A percentile compares a stretch with the other conserved stretches of the same genome.
phyloP scores from a whole-genome alignment of 2,113 vertebrate species.

The Typhlomys cinereus region DNA sequence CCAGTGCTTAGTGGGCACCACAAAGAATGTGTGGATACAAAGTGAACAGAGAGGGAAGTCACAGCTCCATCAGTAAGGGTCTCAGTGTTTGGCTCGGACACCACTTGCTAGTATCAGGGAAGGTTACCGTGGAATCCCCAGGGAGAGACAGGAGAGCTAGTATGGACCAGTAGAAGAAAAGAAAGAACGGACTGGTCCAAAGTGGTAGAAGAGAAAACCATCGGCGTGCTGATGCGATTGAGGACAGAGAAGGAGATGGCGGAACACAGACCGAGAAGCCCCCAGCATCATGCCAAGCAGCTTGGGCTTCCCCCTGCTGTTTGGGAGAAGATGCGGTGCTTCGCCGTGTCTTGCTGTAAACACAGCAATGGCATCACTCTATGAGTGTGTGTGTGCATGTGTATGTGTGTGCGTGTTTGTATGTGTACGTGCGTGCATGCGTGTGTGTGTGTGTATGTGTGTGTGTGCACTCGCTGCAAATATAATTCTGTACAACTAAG shows the following conservation, averaged over 20 bases:
- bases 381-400: no score
- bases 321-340: neutral
- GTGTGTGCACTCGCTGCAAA: no score
- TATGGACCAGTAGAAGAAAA: neutral
- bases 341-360: neutral
- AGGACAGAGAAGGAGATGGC: neutral
- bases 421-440: no score
- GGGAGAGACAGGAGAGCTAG: neutral
- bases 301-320: neutral
- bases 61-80: no score
- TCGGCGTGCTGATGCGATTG: neutral
- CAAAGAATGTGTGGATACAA: neutral
- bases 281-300: neutral
- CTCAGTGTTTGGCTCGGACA: no score
- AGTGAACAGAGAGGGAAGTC: neutral
- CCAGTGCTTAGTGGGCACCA: neutral
- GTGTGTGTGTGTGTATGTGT: no score
- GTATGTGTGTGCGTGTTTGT: no score
- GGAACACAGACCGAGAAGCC: fast-evolving
- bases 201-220: neutral
- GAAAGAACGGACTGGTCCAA: neutral
- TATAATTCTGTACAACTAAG: neutral
- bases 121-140: neutral
- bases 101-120: neutral
- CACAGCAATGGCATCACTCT: neutral